A percentile compares a stretch with the other conserved stretches of the same genome.
Evolutionary conservation across 1,140 invertebrate species (phyloP).

Genomic region (Drosophila bifasciata): DNA sequence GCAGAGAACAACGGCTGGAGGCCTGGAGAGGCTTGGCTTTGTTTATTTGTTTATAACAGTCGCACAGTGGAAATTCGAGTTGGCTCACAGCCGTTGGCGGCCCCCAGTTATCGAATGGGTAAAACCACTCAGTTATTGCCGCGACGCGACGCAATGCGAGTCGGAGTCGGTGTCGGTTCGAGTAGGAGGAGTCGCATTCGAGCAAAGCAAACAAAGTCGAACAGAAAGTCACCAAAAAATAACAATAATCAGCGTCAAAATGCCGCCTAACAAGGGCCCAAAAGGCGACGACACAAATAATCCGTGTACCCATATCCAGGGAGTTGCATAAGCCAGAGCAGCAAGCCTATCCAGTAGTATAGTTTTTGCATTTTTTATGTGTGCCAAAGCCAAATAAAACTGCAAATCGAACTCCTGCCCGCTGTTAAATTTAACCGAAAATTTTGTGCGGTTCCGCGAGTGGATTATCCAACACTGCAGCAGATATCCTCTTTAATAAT

Average conservation of each 20-base stretch:
- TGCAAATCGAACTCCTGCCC: too few relatives aligned
- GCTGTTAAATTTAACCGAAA: neutral
- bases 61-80: constrained; percentile 46
- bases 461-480: too few relatives aligned
- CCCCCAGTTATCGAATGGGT: constrained; percentile 47
- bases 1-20: neutral
- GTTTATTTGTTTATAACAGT: constrained; percentile 76
- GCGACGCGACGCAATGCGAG: constrained; percentile 35
- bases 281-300: too few relatives aligned
- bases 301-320: too few relatives aligned
- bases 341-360: neutral
- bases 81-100: constrained; percentile 41
- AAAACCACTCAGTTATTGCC: constrained; percentile 36
- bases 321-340: neutral
- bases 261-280: constrained; percentile 2
- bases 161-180: constrained; percentile 4
- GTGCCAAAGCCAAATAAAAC: constrained; percentile 8
- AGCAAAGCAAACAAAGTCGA: too few relatives aligned
- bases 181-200: too few relatives aligned
- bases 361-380: constrained; percentile 21
- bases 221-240: neutral
- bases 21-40: constrained; percentile 28
- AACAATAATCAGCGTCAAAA: neutral
- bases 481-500: too few relatives aligned
- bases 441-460: neutral